Base-by-base conservation (phyloP, 1,140 invertebrate genomes). In the Vanessa tameamea region DNA sequence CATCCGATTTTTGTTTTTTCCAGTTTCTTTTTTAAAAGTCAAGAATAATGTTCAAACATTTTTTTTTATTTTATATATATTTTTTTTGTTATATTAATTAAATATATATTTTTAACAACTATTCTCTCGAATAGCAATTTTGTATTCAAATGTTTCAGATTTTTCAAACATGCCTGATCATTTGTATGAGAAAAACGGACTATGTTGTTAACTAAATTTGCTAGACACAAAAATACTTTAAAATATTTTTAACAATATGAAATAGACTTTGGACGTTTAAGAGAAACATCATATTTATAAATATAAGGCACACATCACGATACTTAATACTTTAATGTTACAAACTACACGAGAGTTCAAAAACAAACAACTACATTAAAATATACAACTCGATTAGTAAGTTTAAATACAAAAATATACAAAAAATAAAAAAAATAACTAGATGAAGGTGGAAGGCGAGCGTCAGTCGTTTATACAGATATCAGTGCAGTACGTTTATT, bases 351-450 rank as follows among this genome's bases (percentile, higher is more conserved):
- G 20, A 57, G 1, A 26, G 20, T 23, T 13, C 20, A 57, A 57
- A 57, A 57, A 57, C 16, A 53, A 53, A 53, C 50, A 57, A 57
- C 9, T 48, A 65, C 13, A 23, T 23, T 65, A 12, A 48, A 65
- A 47, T 65, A 65, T 65, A 65, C 64, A 65, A 50, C 16, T 65
- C 64, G 47, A 47, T 64, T 65, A 65, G 43, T 15, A 65, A 72
- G 23, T 64, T 55, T 55, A 72, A 64, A 74, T 61, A 64, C 48
- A 67, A 63, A 48, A 59, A 73, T 71, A 69, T 64, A 72, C 69
- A 67, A 72, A 75, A 51, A 65, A 63, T 26, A 23, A 37, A 12
- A 50, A 64, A 43, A 31, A 23, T 15, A 12, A 64, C 31, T 65
- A 64, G 47, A 64, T 47, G 47, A 47, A 65, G n/a, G n/a, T 53